Conservation (phyloP, 2,113 vertebrate species). For the Ciconia maguari region DNA sequence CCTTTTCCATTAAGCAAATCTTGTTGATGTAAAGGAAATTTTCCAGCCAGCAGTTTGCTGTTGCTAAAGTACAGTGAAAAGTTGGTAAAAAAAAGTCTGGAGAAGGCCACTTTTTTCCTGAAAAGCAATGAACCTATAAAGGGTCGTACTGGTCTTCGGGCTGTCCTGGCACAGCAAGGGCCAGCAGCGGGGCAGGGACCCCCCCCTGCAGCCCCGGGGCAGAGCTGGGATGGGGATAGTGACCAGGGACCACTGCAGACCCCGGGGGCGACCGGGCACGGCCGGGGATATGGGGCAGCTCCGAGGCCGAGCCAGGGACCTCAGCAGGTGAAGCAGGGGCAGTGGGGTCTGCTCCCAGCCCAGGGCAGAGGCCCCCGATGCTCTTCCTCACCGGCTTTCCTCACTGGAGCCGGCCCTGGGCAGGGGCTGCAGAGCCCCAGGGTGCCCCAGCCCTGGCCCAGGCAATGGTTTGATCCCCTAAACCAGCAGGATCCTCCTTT, state of each 20-base stretch:
- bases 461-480: not conserved
- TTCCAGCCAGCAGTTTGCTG: not conserved
- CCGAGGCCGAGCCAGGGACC: fast-evolving
- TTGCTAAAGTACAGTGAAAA: not conserved
- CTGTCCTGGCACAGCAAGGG: no score
- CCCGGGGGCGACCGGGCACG: fast-evolving
- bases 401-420: not conserved
- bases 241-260: fast-evolving
- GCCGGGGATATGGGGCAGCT: not conserved
- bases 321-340: not conserved
- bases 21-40: not conserved
- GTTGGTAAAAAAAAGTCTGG: not conserved
- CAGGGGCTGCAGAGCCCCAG: not conserved
- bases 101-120: not conserved
- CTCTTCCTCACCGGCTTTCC: not conserved
- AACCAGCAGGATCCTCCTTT: not conserved
- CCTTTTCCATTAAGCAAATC: not conserved
- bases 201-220: not conserved
- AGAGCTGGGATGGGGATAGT: fast-evolving
- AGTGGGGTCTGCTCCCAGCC: not conserved
- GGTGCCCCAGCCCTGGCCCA: no score
- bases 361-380: not conserved
- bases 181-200: fast-evolving
- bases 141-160: not conserved
- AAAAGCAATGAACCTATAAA: not conserved